A percentile compares a stretch with the other conserved stretches of the same genome.
Evolutionary conservation across 1,140 invertebrate species (phyloP).

Genomic region (Phocides pigmalion): DNA sequence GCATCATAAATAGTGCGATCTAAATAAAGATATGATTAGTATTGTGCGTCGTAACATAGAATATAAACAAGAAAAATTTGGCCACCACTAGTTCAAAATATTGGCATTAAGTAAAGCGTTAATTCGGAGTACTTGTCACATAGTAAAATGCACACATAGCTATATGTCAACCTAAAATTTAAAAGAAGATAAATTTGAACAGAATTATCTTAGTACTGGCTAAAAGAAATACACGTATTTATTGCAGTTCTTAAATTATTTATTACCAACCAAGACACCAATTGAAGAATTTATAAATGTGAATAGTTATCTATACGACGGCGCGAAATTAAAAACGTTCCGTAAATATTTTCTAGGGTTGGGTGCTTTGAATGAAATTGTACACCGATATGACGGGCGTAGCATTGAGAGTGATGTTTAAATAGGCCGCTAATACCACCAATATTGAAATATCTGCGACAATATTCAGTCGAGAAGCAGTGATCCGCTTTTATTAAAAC

Average conservation of each 20-base stretch:
- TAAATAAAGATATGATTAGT: too few relatives aligned
- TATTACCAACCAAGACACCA: too few relatives aligned
- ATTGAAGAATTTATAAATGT: not conserved
- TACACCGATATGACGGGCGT: conserved; percentile 70
- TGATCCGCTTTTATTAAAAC: conserved; percentile 82
- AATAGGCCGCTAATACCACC: conserved; percentile 80
- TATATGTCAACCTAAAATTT: too few relatives aligned
- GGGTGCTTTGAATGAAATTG: conserved; percentile 71
- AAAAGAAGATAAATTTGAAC: too few relatives aligned
- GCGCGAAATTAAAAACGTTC: conserved; percentile 71
- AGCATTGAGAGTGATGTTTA: conserved; percentile 76
- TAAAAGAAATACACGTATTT: not conserved
- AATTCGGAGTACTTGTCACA: too few relatives aligned
- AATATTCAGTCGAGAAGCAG: conserved; percentile 69
- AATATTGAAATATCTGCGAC: conserved; percentile 81
- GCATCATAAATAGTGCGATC: too few relatives aligned
- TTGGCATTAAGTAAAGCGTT: too few relatives aligned
- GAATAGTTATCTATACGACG: conserved; percentile 36
- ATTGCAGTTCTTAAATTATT: not conserved
- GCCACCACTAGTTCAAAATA: too few relatives aligned
- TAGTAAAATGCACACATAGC: too few relatives aligned
- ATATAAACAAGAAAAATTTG: too few relatives aligned
- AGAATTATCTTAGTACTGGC: too few relatives aligned
- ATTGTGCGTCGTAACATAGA: too few relatives aligned
- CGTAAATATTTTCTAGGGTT: conserved; percentile 70